phyloP scores from a whole-genome alignment of 2,888 invertebrate genomes.

The Drosophila tanythrix region DNA sequence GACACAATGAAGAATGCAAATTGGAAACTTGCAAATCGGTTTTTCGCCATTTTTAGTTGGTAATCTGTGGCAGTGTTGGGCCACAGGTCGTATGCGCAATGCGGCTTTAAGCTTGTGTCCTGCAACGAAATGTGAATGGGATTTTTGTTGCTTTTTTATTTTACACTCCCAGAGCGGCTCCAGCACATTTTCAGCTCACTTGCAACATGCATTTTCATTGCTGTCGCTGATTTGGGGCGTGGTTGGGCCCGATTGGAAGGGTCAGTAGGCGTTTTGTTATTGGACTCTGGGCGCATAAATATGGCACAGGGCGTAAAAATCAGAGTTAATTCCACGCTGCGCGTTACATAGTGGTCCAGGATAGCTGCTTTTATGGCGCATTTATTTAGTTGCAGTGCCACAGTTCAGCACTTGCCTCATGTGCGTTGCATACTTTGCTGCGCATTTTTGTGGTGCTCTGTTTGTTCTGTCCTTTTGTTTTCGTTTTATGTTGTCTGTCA shows the following conservation, averaged over 20 bases:
- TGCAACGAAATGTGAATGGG: conserved; percentile 9
- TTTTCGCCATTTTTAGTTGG: conserved; percentile 41
- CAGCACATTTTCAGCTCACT: conserved; percentile 36
- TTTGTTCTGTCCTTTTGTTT: background rate
- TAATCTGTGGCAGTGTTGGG: conserved; percentile 10
- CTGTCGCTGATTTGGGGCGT: conserved; percentile 50
- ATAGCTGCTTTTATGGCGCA: conserved; percentile 35
- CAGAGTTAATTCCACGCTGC: conserved; percentile 69
- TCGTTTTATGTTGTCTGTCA: conserved; percentile 55
- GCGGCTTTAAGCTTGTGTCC: conserved; percentile 30
- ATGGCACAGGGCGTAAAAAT: conserved; percentile 64
- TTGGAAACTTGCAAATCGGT: conserved; percentile 55
- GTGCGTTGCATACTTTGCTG: conserved; percentile 34
- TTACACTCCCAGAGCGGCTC: conserved; percentile 45
- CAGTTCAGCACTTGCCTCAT: conserved; percentile 8
- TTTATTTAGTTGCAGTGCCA: conserved; percentile 2
- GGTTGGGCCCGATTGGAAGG: background rate
- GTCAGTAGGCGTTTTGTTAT: conserved; percentile 38
- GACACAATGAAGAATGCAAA: conserved; percentile 58
- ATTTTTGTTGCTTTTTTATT: conserved; percentile 14
- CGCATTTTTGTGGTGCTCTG: background rate
- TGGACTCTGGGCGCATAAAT: conserved; percentile 57
- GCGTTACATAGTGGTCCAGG: conserved; percentile 65
- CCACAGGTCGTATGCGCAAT: conserved; percentile 55
- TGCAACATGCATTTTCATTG: conserved; percentile 51